Evolutionary conservation across 2,888 invertebrate genomes (phyloP), one percentile per base, ranked within the genome.

Genomic region (Thymelicus sylvestris): DNA sequence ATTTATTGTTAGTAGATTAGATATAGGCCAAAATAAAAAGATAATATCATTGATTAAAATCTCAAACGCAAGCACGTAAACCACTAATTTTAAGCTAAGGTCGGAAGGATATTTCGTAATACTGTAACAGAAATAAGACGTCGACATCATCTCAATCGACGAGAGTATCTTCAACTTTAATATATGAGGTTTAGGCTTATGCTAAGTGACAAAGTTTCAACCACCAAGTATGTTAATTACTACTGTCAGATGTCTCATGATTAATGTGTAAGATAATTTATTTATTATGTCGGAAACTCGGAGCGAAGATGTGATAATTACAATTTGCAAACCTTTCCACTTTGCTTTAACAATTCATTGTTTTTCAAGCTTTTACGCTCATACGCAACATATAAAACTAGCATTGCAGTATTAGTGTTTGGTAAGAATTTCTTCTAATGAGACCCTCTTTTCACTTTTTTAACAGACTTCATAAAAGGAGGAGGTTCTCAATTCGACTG

Each of bases 171-270:
- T 19, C 55, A 55, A 55, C 24, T 12, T 55, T 55, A 55, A 55
- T 55, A 55, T 55, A 52, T 15, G 48, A 50, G n/a, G 19, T 24
- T 52, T 15, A 19, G 15, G 7, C 10, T 5, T 7, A 24, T 12
- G n/a, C 24, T 55, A 66, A 57, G 55, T 65, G 65, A 19, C 57
- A 57, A 66, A 66, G 41, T 66, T 66, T n/a, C 44, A 66, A 13
- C 66, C 66, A 41, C 55, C 8, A 50, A 50, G 55, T 55, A 55
- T 55, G 55, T 24, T 55, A 55, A 55, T 55, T 55, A 55, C 24
- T 55, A 55, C 55, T 55, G 55, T 55, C 55, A 55, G 15, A 24
- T 55, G 24, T 55, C 24, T 12, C 55, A 12, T 55, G 55, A 55
- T 55, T 55, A 55, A 55, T 55, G 55, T 55, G 19, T 55, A 5